phyloP scores from a whole-genome alignment of 2,888 invertebrate species.

The Agapostemon virescens region DNA sequence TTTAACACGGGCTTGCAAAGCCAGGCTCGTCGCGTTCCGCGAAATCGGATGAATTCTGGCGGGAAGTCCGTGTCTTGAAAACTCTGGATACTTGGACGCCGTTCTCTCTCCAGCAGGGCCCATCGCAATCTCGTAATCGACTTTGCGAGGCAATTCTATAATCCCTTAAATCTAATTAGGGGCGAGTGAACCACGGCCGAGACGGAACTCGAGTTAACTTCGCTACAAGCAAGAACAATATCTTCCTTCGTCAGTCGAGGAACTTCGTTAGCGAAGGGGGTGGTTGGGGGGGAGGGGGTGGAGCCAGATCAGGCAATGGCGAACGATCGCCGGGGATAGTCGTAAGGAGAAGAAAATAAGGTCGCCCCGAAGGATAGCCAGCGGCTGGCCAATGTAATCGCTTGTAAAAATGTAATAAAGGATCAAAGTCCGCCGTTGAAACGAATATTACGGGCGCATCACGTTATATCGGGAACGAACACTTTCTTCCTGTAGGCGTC shows the following conservation, averaged over 20 bases:
- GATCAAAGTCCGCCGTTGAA: constrained; percentile 72
- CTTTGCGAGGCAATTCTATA: constrained; percentile 79
- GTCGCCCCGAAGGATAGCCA: constrained; percentile 70
- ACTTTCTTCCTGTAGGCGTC: constrained; percentile 12
- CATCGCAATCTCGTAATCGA: constrained; percentile 76
- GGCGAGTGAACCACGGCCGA: constrained; percentile 64
- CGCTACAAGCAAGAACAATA: constrained; percentile 78
- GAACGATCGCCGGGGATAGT: constrained; percentile 54
- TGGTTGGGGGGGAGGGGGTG: constrained; percentile 32
- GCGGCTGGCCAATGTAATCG: constrained; percentile 78
- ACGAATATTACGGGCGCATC: constrained; percentile 60
- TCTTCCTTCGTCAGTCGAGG: constrained; percentile 69
- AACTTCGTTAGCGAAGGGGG: constrained; percentile 70
- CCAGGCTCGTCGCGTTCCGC: constrained; percentile 28
- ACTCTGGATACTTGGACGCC: constrained; percentile 42
- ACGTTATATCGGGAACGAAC: constrained; percentile 28
- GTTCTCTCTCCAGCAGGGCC: constrained; percentile 27
- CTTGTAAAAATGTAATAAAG: constrained; percentile 79
- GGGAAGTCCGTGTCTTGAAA: constrained; percentile 40
- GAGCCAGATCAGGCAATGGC: constrained; percentile 36
- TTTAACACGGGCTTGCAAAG: constrained; percentile 28
- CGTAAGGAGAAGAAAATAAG: constrained; percentile 61
- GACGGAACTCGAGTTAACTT: constrained; percentile 74
- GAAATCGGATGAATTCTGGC: constrained; percentile 47
- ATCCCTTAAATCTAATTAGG: constrained; percentile 79